phyloP scores from a whole-genome alignment of 2,113 vertebrate genomes.

The Cavia aperea region DNA sequence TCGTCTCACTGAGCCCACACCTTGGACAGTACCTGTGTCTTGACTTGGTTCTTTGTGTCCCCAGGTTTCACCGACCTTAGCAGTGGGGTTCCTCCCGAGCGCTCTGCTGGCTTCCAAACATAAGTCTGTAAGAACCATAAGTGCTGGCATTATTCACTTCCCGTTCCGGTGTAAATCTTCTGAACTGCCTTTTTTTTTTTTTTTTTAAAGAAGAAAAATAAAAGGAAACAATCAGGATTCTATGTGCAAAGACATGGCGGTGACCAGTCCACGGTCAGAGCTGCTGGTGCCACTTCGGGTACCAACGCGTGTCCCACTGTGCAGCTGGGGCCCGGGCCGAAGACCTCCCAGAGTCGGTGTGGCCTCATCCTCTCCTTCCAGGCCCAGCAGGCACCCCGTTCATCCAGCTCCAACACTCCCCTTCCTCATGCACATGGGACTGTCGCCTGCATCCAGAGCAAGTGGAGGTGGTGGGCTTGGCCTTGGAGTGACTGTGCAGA shows the following conservation, averaged over 20 bases:
- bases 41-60: slow-evolving; percentile 39
- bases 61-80: slow-evolving; percentile 97
- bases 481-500: slow-evolving; percentile 27
- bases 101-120: slow-evolving; percentile 79
- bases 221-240: slow-evolving; percentile 69
- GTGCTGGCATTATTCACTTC: slow-evolving; percentile 92
- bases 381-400: slow-evolving; percentile 61
- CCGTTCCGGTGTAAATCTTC: slow-evolving; percentile 88
- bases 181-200: slow-evolving; percentile 86
- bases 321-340: slow-evolving; percentile 28
- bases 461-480: slow-evolving; percentile 25
- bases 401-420: slow-evolving; percentile 51
- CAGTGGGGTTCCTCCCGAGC: slow-evolving; percentile 81
- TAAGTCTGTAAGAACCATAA: slow-evolving; percentile 87
- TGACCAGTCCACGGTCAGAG: slow-evolving; percentile 64
- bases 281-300: slow-evolving; percentile 67
- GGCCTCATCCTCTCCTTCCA: slow-evolving; percentile 56
- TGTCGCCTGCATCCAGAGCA: slow-evolving; percentile 58
- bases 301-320: slow-evolving; percentile 53
- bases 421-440: slow-evolving; percentile 53
- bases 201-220: slow-evolving; percentile 22
- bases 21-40: neutral
- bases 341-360: slow-evolving; percentile 53
- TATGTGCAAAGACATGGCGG: slow-evolving; percentile 64
- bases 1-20: fast-evolving